Evolutionary conservation across 2,888 invertebrate genomes (phyloP), one percentile per base, ranked within the genome.

Genomic region (Cosmorhoe ocellata): DNA sequence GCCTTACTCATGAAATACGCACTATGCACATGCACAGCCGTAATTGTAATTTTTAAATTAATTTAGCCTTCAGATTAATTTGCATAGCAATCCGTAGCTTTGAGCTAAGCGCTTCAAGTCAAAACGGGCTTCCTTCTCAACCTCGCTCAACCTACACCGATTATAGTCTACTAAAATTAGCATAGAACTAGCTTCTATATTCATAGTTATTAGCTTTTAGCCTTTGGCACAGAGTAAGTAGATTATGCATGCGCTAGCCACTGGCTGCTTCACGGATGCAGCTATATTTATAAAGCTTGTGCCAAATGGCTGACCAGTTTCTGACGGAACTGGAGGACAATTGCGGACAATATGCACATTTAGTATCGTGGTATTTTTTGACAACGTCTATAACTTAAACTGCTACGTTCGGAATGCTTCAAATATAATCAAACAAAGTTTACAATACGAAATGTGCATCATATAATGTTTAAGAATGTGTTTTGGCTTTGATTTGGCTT

Each of bases 161-260:
- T 42, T 46, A 42, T 46, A 41, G 36, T 41, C 30, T 34, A 33
- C 42, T 47, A 47, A 51, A 51, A 51, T 51, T 51, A 51, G 46
- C 51, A 51, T 51, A 46, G 33, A 42, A 13, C 46, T 46, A 38
- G 46, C 51, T 47, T 39, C 46, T 43, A 45, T 45, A 38, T 34
- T 46, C 38, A 39, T 46, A 43, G 42, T 34, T 52, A 52, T 52
- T 52, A 47, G 52, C 52, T 47, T 52, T 47, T 42, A 46, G 42
- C 37, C 51, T 42, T 39, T 47, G 42, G 52, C 43, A 43, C 42
- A 33, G 33, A 47, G 43, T 47, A 43, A 47, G 43, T 47, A 43
- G 38, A 52, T 52, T 52, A 52, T 52, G 52, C 52, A 52, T 43
- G 43, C 47, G 39, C 38, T 52, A 33, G 38, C 38, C 33, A 12